phyloP scores from a whole-genome alignment of 2,888 invertebrate genomes.

The Pristionchus japonicus region DNA sequence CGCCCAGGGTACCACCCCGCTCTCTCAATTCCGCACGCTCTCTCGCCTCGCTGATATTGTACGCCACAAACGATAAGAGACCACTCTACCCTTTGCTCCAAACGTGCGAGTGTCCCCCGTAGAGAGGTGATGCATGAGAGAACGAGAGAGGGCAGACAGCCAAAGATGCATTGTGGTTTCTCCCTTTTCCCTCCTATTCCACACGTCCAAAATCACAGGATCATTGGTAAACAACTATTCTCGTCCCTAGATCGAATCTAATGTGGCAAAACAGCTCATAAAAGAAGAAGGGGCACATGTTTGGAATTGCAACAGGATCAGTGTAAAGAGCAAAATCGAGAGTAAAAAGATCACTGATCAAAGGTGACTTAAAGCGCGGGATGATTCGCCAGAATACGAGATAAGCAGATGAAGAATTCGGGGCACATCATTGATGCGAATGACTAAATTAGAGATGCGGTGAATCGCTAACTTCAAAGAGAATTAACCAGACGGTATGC shows the following conservation, averaged over 20 bases:
- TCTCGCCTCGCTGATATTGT: background rate
- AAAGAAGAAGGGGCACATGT: background rate
- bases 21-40: background rate
- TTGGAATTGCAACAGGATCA: background rate
- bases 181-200: background rate
- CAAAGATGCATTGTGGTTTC: background rate
- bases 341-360: background rate
- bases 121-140: background rate
- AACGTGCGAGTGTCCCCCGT: slow-evolving; percentile 47
- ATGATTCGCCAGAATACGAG: background rate
- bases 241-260: background rate
- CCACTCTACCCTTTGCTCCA: slow-evolving; percentile 51
- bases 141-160: background rate
- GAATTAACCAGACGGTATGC: too few relatives aligned
- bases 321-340: background rate
- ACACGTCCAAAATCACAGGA: background rate
- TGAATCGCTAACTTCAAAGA: too few relatives aligned
- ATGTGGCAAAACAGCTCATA: background rate
- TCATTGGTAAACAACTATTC: slow-evolving; percentile 8
- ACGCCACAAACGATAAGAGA: slow-evolving; percentile 43
- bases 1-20: background rate
- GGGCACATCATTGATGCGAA: too few relatives aligned
- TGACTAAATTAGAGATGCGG: too few relatives aligned
- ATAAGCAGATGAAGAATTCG: background rate
- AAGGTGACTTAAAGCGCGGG: too few relatives aligned